Conservation (phyloP, 2,113 vertebrate genomes). For the Grammomys dolichurus region DNA sequence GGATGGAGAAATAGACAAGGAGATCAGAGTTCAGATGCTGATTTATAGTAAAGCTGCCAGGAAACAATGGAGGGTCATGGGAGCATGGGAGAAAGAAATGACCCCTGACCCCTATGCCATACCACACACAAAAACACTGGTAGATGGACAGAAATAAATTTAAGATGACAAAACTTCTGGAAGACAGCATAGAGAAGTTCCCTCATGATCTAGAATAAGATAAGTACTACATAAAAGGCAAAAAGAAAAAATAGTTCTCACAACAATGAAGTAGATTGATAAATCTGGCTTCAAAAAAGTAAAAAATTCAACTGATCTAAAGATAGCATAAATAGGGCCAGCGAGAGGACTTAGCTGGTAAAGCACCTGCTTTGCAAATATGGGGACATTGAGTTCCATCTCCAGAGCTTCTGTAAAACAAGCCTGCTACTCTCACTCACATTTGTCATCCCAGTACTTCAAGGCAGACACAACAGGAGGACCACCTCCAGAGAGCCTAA, state of each 20-base stretch:
- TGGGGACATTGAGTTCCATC: not conserved
- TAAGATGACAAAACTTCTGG: not conserved
- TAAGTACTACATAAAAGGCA: constrained; percentile 29
- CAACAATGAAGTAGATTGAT: not conserved
- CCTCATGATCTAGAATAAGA: not conserved
- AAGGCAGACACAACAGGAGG: not conserved
- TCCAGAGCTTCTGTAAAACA: too few species aligned
- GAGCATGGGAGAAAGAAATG: not conserved
- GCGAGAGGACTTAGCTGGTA: not conserved
- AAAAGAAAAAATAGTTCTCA: not conserved
- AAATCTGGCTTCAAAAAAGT: not conserved
- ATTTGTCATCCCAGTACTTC: too few species aligned
- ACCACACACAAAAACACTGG: not conserved
- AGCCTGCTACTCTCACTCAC: not conserved
- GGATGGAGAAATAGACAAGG: not conserved
- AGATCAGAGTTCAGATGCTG: not conserved
- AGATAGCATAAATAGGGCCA: not conserved
- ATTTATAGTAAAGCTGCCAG: not conserved
- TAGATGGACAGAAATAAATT: not conserved
- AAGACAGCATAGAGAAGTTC: not conserved
- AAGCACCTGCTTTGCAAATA: too few species aligned
- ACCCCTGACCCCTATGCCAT: not conserved
- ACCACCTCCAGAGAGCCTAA: not conserved
- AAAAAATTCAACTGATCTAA: constrained; percentile 12
- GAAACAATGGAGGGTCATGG: not conserved